A percentile compares a stretch with the other conserved stretches of the same genome.
Conservation (phyloP, 2,113 vertebrate genomes). For the Scalopus aquaticus region DNA sequence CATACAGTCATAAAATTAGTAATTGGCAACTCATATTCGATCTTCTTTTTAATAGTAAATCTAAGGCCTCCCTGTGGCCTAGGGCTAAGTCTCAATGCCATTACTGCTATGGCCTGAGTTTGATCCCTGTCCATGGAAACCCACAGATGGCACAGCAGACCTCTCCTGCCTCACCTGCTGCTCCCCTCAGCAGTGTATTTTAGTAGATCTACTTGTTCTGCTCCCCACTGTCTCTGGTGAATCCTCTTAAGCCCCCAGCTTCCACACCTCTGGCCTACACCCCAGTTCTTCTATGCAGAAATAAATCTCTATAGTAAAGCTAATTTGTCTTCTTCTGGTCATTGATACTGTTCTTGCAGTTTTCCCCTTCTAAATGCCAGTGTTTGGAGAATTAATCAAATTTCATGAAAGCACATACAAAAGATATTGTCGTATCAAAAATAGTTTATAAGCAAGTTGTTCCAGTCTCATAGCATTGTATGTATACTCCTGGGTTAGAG, state of each 20-base stretch:
- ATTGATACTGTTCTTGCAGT: not conserved
- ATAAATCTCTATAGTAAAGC: not conserved
- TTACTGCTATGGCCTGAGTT: no score
- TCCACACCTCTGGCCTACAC: no score
- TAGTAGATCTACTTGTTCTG: no score
- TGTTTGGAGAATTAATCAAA: not conserved
- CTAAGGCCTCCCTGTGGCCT: no score
- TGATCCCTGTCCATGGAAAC: no score
- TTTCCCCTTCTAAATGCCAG: not conserved
- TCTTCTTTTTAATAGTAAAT: not conserved
- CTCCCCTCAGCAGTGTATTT: no score
- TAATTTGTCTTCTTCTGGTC: not conserved
- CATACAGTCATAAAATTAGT: not conserved
- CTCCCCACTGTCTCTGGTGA: no score
- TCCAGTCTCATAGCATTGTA: not conserved
- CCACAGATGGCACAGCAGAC: no score
- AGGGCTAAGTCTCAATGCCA: no score
- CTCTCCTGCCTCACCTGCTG: no score
- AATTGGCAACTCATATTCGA: not conserved
- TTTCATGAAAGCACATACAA: not conserved
- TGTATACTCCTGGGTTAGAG: not conserved
- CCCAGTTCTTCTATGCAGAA: no score
- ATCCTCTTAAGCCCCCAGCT: no score
- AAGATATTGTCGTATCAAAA: not conserved
- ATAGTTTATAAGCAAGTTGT: not conserved